Evolutionary conservation across 1,140 invertebrate genomes (phyloP).

Genomic region (Drosophila burlai): DNA sequence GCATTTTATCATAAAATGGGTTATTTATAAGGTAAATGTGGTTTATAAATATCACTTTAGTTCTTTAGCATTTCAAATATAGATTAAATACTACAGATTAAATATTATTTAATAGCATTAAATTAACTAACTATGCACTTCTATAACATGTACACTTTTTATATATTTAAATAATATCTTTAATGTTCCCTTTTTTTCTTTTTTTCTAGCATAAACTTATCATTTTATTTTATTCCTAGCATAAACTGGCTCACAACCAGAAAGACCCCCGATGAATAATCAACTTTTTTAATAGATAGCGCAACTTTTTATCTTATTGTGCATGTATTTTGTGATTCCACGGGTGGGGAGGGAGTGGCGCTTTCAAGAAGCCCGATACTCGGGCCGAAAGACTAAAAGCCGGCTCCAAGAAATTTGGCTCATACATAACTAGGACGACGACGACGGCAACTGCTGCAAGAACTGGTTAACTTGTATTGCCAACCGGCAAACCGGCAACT

Average conservation of each 20-base stretch:
- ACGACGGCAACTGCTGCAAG: conserved; percentile 61
- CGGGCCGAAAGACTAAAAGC: conserved; percentile 56
- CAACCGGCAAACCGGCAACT: conserved; percentile 66
- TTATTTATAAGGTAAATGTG: background rate
- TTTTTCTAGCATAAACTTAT: too few relatives aligned
- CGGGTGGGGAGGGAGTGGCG: conserved; percentile 2
- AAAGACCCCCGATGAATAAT: background rate
- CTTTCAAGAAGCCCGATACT: conserved; percentile 40
- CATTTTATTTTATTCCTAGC: too few relatives aligned
- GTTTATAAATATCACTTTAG: too few relatives aligned
- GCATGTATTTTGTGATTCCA: conserved; percentile 48
- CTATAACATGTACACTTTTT: background rate
- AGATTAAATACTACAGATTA: background rate
- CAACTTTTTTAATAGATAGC: conserved; percentile 12
- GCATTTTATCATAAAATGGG: background rate
- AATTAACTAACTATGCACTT: background rate
- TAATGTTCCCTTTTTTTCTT: too few relatives aligned
- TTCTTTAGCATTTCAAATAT: background rate
- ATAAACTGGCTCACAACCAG: conserved; percentile 1
- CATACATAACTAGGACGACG: conserved; percentile 74
- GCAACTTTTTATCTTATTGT: conserved; percentile 32
- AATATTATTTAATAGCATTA: background rate
- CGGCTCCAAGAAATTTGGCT: conserved; percentile 77
- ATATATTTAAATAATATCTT: background rate
- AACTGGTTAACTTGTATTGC: conserved; percentile 73